Percentiles rank a stretch among this genome's conserved stretches.
Conservation (phyloP, 2,888 invertebrate genomes). For the Mesorhabditis spiculigera region DNA sequence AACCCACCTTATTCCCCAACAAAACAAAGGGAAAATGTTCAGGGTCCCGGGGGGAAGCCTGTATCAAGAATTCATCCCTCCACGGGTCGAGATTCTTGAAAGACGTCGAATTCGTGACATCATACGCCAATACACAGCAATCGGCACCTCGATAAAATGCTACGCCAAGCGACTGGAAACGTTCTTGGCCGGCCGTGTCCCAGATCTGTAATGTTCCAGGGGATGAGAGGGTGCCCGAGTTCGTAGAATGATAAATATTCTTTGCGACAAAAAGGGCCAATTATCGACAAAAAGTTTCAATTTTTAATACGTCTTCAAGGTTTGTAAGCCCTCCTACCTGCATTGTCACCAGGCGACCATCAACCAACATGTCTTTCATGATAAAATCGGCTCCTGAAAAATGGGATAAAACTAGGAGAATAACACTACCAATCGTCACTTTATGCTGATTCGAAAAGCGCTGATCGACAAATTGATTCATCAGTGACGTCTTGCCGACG, state of each 20-base stretch:
- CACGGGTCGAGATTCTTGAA: conserved; percentile 98
- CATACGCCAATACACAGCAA: conserved; percentile 92
- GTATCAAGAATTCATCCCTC: conserved; percentile 94
- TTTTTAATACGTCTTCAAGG: neutral
- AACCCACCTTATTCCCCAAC: conserved; percentile 86
- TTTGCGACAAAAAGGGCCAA: neutral
- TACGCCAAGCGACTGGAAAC: conserved; percentile 96
- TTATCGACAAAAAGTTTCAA: neutral
- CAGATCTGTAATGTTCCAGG: conserved; percentile 73
- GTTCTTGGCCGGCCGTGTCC: conserved; percentile 99
- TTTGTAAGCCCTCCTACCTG: neutral
- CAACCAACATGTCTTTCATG: conserved; percentile 4
- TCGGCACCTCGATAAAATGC: conserved; percentile 97
- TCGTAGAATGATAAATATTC: too few species aligned
- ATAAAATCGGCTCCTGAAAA: neutral
- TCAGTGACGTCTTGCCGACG: conserved; percentile 97
- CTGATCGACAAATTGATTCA: conserved; percentile 99
- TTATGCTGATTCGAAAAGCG: conserved; percentile 99
- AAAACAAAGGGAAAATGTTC: conserved; percentile 99
- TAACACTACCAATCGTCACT: conserved; percentile 15
- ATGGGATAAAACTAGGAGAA: neutral
- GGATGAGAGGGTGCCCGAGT: too few species aligned
- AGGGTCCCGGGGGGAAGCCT: conserved; percentile 82
- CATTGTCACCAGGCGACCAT: neutral
- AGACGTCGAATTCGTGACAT: conserved; percentile 94